Percentiles rank a stretch among this genome's conserved stretches.
These are phyloP conservation scores for Hydrotaea diabolus DNA, from an alignment of 2,888 invertebrate species.

Conservation along the genomic window DNA sequence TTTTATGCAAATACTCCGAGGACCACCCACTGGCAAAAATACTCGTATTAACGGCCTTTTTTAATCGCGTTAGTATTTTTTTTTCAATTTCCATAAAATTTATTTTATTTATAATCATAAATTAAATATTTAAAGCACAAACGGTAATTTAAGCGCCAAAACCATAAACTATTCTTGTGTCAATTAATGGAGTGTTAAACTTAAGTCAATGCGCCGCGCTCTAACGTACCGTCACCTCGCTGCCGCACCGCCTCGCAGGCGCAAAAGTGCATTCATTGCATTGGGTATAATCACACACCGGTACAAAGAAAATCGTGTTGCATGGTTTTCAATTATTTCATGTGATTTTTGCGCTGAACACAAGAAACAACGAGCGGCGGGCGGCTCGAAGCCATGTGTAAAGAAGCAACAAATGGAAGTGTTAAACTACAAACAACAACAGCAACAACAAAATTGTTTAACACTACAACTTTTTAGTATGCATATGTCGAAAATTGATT, in stretches of 20 bases:
- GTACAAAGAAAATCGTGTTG: slow-evolving; percentile 38
- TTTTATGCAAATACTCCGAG: slow-evolving; percentile 37
- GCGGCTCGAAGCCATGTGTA: slow-evolving; percentile 35
- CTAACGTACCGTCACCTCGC: background rate
- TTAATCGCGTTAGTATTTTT: slow-evolving; percentile 15
- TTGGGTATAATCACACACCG: slow-evolving; percentile 9
- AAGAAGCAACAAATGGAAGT: slow-evolving; percentile 62
- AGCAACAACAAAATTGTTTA: slow-evolving; percentile 50
- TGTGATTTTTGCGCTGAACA: slow-evolving; percentile 16
- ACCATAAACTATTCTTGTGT: slow-evolving; percentile 64
- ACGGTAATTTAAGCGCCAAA: slow-evolving; percentile 65
- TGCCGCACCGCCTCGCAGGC: background rate
- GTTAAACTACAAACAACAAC: slow-evolving; percentile 45
- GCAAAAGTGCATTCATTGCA: background rate
- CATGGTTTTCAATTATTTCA: slow-evolving; percentile 33
- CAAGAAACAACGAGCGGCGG: slow-evolving; percentile 15
- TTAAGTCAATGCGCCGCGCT: background rate
- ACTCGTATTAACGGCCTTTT: slow-evolving; percentile 21
- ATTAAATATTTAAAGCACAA: slow-evolving; percentile 64
- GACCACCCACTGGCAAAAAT: slow-evolving; percentile 58
- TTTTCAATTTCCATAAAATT: background rate
- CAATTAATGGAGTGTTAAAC: slow-evolving; percentile 53
- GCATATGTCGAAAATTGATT: slow-evolving; percentile 63
- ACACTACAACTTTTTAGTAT: slow-evolving; percentile 59
- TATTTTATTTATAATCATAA: slow-evolving; percentile 40